These are phyloP conservation scores for Anastrepha obliqua DNA, from an alignment of 1,140 invertebrate genomes.

Conservation along the genomic window DNA sequence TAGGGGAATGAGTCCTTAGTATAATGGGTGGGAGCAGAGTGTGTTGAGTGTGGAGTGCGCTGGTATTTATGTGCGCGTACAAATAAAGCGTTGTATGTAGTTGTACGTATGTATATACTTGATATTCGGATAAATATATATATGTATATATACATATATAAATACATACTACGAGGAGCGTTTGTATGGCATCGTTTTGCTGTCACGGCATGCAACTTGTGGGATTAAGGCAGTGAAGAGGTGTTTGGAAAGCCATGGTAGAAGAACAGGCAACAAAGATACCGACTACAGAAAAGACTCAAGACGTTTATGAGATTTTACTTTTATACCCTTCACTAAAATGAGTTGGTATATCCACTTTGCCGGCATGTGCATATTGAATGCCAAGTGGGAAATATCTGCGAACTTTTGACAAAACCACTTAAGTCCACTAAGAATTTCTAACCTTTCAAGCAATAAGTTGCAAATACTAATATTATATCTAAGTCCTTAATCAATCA, in stretches of 20 bases:
- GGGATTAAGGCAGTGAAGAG: neutral
- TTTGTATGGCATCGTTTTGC: neutral
- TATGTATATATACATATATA: too few relatives aligned
- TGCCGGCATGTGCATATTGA: too few relatives aligned
- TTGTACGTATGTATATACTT: neutral
- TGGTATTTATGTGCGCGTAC: slow-evolving; percentile 1
- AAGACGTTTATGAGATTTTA: neutral
- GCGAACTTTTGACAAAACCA: too few relatives aligned
- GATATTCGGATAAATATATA: too few relatives aligned
- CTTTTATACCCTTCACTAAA: neutral
- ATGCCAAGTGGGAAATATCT: too few relatives aligned
- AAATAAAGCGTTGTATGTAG: neutral
- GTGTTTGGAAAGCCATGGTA: neutral
- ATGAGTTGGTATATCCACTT: neutral
- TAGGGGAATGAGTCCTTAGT: too few relatives aligned
- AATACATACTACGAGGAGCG: neutral
- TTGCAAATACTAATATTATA: too few relatives aligned
- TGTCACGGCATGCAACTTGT: slow-evolving; percentile 20
- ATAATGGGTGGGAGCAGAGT: neutral
- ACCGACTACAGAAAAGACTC: neutral
- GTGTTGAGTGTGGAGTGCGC: too few relatives aligned
- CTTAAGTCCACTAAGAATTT: too few relatives aligned
- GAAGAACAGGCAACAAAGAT: neutral
- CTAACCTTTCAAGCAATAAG: too few relatives aligned
- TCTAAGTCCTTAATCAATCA: too few relatives aligned